These are phyloP conservation scores for Cercopithecus diana DNA, from an alignment of 2,797 vertebrate species.

Conservation along the genomic window DNA sequence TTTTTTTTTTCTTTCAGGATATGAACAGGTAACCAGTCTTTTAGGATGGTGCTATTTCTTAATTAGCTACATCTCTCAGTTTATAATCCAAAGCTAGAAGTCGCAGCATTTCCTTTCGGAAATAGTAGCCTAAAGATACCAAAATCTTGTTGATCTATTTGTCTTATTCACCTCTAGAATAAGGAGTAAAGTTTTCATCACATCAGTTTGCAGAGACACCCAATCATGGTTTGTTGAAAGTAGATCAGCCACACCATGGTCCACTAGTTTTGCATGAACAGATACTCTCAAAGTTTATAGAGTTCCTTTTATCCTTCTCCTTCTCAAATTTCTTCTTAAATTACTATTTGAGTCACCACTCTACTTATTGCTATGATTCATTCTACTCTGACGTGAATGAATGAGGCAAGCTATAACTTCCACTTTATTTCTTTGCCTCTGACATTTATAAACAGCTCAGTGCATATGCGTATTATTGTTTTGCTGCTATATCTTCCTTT, in stretches of 20 bases:
- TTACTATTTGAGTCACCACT: slow-evolving; percentile 40
- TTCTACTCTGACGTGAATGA: slow-evolving; percentile 25
- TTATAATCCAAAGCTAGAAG: neutral
- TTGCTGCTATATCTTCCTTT: slow-evolving; percentile 11
- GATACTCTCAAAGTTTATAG: neutral
- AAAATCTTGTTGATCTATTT: neutral
- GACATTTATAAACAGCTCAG: neutral
- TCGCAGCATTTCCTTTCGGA: neutral
- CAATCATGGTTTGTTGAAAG: neutral
- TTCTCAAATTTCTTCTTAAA: slow-evolving; percentile 38
- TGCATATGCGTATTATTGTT: neutral
- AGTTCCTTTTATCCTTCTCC: neutral
- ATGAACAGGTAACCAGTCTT: neutral
- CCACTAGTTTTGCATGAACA: neutral
- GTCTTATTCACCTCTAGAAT: neutral
- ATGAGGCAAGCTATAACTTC: slow-evolving; percentile 17
- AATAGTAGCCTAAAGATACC: neutral
- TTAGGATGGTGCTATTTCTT: neutral
- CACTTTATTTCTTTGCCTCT: neutral
- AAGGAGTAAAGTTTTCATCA: neutral
- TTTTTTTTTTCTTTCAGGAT: neutral
- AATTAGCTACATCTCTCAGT: neutral
- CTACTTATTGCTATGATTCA: slow-evolving; percentile 39
- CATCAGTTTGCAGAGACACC: neutral
- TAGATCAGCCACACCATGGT: neutral